Conservation (phyloP, 2,113 vertebrate genomes). For the Corythornis madagascariensis region DNA sequence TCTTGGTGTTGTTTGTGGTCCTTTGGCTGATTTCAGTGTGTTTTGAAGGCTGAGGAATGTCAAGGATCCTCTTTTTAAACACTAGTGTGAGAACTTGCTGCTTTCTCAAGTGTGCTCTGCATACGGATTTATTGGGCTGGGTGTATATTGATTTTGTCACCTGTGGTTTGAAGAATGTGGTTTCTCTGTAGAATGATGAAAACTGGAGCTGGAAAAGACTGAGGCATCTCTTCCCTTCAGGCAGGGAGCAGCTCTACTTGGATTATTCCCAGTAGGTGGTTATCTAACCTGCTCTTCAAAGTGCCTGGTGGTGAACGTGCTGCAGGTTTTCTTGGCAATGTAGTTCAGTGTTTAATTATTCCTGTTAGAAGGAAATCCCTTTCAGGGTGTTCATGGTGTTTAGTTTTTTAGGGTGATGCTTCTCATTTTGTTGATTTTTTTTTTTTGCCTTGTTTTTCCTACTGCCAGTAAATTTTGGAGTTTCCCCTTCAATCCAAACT, state of each 20-base stretch:
- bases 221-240: neutral
- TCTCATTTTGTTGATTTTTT: neutral
- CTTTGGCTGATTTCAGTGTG: fast-evolving
- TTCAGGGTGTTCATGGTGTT: neutral
- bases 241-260: constrained; percentile 28
- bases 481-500: neutral
- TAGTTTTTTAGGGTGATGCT: neutral
- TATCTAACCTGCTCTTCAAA: neutral
- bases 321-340: neutral
- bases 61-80: neutral
- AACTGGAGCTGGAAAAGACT: neutral
- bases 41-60: neutral
- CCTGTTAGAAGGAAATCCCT: neutral
- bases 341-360: neutral
- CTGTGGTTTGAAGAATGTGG: neutral
- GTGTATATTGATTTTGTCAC: neutral
- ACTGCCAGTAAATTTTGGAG: neutral
- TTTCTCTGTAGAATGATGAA: neutral
- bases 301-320: neutral
- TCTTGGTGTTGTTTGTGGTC: neutral
- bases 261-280: neutral
- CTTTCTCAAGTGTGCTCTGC: neutral
- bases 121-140: neutral
- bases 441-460: neutral
- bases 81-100: neutral